Evolutionary conservation across 2,888 invertebrate genomes (phyloP).

Genomic region (Synanthedon myopaeformis): DNA sequence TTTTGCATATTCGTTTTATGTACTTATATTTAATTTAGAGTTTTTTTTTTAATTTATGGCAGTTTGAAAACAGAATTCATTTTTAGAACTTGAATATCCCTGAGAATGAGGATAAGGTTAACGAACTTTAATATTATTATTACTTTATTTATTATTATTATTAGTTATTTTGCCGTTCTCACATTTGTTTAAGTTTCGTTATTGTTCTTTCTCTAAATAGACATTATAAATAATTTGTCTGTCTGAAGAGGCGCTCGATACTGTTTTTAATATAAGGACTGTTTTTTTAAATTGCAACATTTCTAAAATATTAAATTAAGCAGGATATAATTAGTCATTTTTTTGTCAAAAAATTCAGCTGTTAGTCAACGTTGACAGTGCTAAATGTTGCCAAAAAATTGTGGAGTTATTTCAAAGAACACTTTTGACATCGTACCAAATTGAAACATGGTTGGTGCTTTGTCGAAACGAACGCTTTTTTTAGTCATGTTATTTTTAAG

Average conservation of each 20-base stretch:
- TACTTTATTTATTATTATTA: too few species aligned
- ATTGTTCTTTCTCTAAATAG: not conserved
- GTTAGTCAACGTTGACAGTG: conserved; percentile 6
- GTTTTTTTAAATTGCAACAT: conserved; percentile 1
- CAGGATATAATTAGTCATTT: conserved; percentile 4
- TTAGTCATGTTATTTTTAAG: conserved; percentile 44
- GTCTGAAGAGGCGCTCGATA: conserved; percentile 52
- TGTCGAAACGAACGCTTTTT: conserved; percentile 46
- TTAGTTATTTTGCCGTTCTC: too few species aligned
- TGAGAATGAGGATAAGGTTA: too few species aligned
- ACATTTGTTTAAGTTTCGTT: not conserved
- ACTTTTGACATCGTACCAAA: conserved; percentile 48
- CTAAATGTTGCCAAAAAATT: conserved; percentile 45
- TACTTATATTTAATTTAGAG: too few species aligned
- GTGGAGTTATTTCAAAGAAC: conserved; percentile 23
- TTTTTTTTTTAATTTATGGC: too few species aligned
- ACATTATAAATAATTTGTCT: conserved; percentile 16
- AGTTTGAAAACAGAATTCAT: too few species aligned
- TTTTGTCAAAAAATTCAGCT: conserved; percentile 20
- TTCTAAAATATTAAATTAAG: conserved; percentile 4
- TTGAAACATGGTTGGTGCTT: conserved; percentile 30
- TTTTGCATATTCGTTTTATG: too few species aligned
- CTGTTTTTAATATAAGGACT: conserved; percentile 4
- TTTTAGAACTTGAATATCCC: too few species aligned
- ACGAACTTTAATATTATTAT: too few species aligned